A percentile compares a stretch with the other conserved stretches of the same genome.
phyloP scores from a whole-genome alignment of 2,888 invertebrate species.

The Osedax frankpressi region DNA sequence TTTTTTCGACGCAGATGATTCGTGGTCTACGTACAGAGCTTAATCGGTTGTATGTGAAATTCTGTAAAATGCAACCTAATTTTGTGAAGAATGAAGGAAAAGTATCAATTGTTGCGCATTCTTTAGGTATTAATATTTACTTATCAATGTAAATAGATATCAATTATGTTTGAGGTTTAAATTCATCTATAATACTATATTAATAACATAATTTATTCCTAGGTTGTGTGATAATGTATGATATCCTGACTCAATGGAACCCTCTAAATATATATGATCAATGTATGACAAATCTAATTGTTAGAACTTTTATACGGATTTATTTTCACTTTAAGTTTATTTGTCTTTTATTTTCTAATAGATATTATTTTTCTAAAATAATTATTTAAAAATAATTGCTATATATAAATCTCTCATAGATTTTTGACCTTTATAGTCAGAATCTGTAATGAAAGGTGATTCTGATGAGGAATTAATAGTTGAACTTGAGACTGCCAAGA shows the following conservation, averaged over 20 bases:
- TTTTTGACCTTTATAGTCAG: too few species aligned
- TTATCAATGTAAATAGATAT: too few species aligned
- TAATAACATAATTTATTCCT: too few species aligned
- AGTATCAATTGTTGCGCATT: slow-evolving; percentile 58
- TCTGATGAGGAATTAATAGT: slow-evolving; percentile 30
- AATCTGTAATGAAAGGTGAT: too few species aligned
- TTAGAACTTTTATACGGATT: too few species aligned
- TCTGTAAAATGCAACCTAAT: slow-evolving; percentile 56
- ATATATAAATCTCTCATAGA: too few species aligned
- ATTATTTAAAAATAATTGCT: too few species aligned
- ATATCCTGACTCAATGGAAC: slow-evolving; percentile 56
- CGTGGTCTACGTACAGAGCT: slow-evolving; percentile 55
- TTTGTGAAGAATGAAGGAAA: slow-evolving; percentile 54
- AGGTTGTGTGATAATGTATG: slow-evolving; percentile 58
- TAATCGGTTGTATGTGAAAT: slow-evolving; percentile 56
- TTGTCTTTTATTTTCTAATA: too few species aligned
- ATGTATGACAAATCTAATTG: slow-evolving; percentile 41
- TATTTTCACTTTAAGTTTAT: too few species aligned
- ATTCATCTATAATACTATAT: too few species aligned
- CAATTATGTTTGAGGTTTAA: too few species aligned
- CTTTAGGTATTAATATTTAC: slow-evolving; percentile 48
- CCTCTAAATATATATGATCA: slow-evolving; percentile 49
- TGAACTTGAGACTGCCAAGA: slow-evolving; percentile 35
- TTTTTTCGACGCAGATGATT: slow-evolving; percentile 48
- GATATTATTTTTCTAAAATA: too few species aligned